Base-by-base conservation (phyloP, 2,797 vertebrate species). In the Psittacula echo region DNA sequence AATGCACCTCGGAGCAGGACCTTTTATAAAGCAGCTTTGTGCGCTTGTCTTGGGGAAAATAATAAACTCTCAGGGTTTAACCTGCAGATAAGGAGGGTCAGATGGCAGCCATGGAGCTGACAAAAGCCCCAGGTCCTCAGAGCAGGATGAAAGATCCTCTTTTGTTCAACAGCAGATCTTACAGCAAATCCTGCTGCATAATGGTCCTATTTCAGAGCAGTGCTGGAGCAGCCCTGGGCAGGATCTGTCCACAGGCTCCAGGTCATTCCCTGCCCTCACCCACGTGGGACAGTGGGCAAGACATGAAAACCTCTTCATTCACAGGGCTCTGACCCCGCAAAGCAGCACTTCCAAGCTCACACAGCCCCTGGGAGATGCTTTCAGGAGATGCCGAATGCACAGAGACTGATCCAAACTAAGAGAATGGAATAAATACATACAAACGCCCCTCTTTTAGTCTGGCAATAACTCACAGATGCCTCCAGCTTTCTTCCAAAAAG, bases 171-270 rank as follows among this genome's bases (percentile, higher is more conserved):
- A 50, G 80, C 4, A 50, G 47, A 53, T 79, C n/a, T 89, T 11
- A 32, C 8, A 68, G 61, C 44, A 85, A 95, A 89, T 71, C 76
- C 84, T 73, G 48, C 71, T 29, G 78, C 4, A 2, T 5, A 1
- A 42, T 3, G 0, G 41, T 5, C 37, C 61, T 19, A 30, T 39
- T 65, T 21, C 71, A 12, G 56, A 1, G 26, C 3, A 11, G n/a
- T 2, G 60, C 47, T 7, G 48, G 41, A 79, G 53, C 4, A 5
- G 37, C 54, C 34, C 41, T 0, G 1, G 24, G 29, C 47, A 84
- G 68, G 30, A 62, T 23, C 68, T 1, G 0, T 34, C n/a, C 1
- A 0, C 19, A 53, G 61, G 72, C 19, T 84, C 65, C 0, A 1
- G 19, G 37, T 70, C 53, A 18, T 8, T 22, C n/a, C 73, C 37